These are phyloP conservation scores for Decapterus maruadsi DNA, from an alignment of 2,797 vertebrate species.

Conservation along the genomic window DNA sequence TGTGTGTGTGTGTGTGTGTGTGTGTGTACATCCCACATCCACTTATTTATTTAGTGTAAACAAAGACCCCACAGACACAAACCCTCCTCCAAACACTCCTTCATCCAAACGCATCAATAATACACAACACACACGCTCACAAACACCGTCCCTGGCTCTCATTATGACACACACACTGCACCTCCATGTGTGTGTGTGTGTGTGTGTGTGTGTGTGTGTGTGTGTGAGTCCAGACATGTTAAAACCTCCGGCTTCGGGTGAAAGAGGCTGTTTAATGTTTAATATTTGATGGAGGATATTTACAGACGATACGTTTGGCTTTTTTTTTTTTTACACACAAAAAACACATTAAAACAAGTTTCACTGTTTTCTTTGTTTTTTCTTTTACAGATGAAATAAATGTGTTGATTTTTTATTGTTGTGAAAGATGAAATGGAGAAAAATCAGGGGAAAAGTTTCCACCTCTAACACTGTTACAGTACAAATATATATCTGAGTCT, in stretches of 20 bases:
- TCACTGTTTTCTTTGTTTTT: neutral
- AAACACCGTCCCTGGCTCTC: constrained; percentile 47
- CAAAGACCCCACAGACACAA: constrained; percentile 39
- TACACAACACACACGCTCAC: constrained; percentile 61
- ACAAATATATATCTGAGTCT: too few species aligned
- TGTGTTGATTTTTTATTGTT: too few species aligned
- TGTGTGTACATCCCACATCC: constrained; percentile 15
- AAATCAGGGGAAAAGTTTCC: too few species aligned
- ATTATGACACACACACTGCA: constrained; percentile 17
- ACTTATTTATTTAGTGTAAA: constrained; percentile 67
- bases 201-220: constrained; percentile 20
- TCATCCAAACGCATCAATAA: constrained; percentile 69
- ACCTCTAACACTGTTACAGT: too few species aligned
- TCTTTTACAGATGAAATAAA: constrained; percentile 1
- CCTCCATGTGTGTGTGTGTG: neutral
- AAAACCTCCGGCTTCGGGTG: constrained; percentile 27
- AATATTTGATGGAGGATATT: constrained; percentile 35
- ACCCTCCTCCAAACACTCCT: constrained; percentile 33
- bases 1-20: neutral
- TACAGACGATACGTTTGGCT: constrained; percentile 16
- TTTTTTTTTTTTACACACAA: constrained; percentile 7
- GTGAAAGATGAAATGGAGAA: too few species aligned
- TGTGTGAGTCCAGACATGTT: constrained; percentile 28
- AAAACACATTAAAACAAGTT: constrained; percentile 9
- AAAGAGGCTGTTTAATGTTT: constrained; percentile 59